These are phyloP conservation scores for Microctenopoma lineatum DNA, from an alignment of 2,797 vertebrate genomes.

Conservation along the genomic window DNA sequence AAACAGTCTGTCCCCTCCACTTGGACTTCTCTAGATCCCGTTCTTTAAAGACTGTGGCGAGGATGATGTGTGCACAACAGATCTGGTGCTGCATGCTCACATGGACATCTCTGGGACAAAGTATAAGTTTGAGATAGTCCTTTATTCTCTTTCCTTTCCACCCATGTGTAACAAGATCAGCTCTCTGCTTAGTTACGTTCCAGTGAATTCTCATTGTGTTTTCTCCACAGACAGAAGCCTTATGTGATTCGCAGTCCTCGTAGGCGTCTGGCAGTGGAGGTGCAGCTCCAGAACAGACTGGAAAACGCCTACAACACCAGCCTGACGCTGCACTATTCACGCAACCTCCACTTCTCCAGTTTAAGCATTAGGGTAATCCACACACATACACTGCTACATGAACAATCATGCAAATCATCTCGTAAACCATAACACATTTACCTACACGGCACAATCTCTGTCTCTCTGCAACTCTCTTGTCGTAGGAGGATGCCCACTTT, in stretches of 20 bases:
- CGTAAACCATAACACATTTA: neutral
- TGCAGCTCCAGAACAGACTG: conserved; percentile 87
- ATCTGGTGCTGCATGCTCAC: conserved; percentile 88
- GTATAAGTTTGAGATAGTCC: conserved; percentile 67
- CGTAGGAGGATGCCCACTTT: conserved; percentile 84
- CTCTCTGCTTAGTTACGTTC: neutral
- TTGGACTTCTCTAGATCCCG: conserved; percentile 82
- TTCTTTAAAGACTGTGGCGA: conserved; percentile 98
- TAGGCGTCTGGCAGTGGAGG: conserved; percentile 85
- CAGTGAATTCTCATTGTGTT: conserved; percentile 23
- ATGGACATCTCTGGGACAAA: conserved; percentile 90
- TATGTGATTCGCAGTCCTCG: conserved; percentile 88
- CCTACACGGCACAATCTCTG: neutral
- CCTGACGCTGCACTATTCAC: conserved; percentile 88
- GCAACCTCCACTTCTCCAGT: conserved; percentile 93
- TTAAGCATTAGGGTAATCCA: conserved; percentile 82
- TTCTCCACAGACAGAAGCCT: conserved; percentile 86
- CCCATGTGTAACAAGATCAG: neutral
- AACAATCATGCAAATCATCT: neutral
- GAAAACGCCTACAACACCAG: conserved; percentile 95
- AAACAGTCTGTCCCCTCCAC: neutral
- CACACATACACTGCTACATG: neutral
- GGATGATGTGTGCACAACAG: conserved; percentile 90
- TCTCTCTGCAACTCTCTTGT: neutral
- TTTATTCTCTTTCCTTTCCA: neutral